Evolutionary conservation across 2,113 vertebrate genomes (phyloP).

Genomic region (Erythrocercus mccallii): DNA sequence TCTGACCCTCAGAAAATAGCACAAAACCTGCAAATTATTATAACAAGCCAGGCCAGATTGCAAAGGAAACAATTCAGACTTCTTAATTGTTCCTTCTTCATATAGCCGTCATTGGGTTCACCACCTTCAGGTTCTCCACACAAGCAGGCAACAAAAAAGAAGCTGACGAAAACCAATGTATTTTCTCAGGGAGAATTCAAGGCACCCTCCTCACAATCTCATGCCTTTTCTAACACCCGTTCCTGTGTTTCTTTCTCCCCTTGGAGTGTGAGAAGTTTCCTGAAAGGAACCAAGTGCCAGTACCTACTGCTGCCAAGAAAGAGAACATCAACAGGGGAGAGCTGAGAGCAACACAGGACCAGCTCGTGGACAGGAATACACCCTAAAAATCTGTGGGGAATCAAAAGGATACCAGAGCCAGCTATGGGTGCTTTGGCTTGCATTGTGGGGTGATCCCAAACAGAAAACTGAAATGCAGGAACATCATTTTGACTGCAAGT

Average conservation of each 20-base stretch:
- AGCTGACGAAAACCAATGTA: not conserved
- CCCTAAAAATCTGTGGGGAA: not conserved
- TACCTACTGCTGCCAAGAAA: not conserved
- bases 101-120: not conserved
- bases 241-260: not conserved
- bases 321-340: not conserved
- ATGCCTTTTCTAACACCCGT: not conserved
- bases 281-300: not conserved
- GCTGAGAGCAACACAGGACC: not conserved
- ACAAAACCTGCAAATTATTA: not conserved
- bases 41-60: not conserved
- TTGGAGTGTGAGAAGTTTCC: not conserved
- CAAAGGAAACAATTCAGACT: not conserved
- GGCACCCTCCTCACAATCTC: not conserved
- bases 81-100: not conserved
- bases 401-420: not conserved
- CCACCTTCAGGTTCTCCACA: not conserved
- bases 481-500: not conserved
- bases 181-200: not conserved
- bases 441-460: not conserved
- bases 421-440: not conserved
- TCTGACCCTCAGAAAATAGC: not conserved
- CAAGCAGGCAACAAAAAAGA: not conserved
- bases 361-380: rapidly evolving
- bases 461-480: not conserved